Conservation (phyloP, 1,140 invertebrate species). For the Lasioglossum baleicum region DNA sequence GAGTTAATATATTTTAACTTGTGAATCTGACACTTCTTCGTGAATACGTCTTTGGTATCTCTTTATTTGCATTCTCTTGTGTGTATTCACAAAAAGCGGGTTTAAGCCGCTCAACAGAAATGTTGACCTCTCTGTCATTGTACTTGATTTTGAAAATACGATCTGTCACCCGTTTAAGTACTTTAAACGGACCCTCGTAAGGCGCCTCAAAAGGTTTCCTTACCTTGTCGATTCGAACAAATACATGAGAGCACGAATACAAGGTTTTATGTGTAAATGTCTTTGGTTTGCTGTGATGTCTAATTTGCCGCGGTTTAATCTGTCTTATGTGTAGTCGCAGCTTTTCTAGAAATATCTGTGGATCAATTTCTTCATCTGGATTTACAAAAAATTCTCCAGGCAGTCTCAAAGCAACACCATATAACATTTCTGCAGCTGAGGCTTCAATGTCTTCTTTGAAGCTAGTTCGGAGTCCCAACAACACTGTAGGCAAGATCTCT, state of each 20-base stretch:
- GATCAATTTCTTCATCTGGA: neutral
- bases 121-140: neutral
- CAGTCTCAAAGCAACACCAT: neutral
- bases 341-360: neutral
- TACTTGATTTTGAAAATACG: neutral
- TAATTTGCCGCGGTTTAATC: neutral
- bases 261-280: slow-evolving; percentile 13
- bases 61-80: too few relatives aligned
- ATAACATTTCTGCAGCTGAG: neutral
- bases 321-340: neutral
- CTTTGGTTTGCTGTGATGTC: neutral
- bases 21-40: too few relatives aligned
- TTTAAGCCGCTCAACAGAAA: neutral
- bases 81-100: neutral
- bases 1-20: too few relatives aligned
- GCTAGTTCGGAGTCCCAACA: neutral
- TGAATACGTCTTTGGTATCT: too few relatives aligned
- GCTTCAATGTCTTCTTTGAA: neutral
- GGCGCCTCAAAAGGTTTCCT: neutral
- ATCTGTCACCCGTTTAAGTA: neutral
- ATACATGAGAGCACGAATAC: neutral
- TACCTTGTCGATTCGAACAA: neutral
- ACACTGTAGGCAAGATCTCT: neutral
- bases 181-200: neutral
- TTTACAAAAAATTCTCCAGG: neutral